Percentiles rank a stretch among this genome's conserved stretches.
These are phyloP conservation scores for Dendropsophus ebraccatus DNA, from an alignment of 2,113 vertebrate species.

Conservation along the genomic window DNA sequence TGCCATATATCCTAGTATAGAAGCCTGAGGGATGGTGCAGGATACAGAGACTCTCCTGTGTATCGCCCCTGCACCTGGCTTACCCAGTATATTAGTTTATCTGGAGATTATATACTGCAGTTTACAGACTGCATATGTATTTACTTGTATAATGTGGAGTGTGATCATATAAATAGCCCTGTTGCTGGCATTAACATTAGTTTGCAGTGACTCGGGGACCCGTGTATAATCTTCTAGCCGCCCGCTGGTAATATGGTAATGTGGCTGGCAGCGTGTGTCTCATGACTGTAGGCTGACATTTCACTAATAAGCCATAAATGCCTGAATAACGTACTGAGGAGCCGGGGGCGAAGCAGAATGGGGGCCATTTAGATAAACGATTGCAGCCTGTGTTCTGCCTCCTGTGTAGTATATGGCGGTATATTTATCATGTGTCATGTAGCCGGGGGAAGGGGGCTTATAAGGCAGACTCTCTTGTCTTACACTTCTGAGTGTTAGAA, in stretches of 20 bases:
- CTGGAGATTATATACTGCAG: too few relatives aligned
- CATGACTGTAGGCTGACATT: neutral
- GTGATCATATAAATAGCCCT: neutral
- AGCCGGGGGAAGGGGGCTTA: neutral
- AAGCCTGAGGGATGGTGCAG: too few relatives aligned
- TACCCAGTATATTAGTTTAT: too few relatives aligned
- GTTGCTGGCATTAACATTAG: too few relatives aligned
- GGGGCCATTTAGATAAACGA: neutral
- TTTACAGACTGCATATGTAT: neutral
- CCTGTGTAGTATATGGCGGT: neutral
- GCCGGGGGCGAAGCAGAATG: neutral
- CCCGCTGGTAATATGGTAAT: neutral
- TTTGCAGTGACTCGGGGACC: neutral
- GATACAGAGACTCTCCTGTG: too few relatives aligned
- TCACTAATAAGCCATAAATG: slow-evolving; percentile 9
- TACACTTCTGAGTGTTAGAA: neutral
- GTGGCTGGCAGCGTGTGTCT: neutral
- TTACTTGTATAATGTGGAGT: neutral
- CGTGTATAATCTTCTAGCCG: neutral
- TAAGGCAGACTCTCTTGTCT: neutral
- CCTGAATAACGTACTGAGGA: neutral
- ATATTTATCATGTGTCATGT: neutral
- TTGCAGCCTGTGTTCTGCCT: neutral
- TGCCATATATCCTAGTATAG: too few relatives aligned
- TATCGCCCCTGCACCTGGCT: too few relatives aligned